These are phyloP conservation scores for Myiopsitta monachus DNA, from an alignment of 2,113 vertebrate genomes.

Conservation along the genomic window DNA sequence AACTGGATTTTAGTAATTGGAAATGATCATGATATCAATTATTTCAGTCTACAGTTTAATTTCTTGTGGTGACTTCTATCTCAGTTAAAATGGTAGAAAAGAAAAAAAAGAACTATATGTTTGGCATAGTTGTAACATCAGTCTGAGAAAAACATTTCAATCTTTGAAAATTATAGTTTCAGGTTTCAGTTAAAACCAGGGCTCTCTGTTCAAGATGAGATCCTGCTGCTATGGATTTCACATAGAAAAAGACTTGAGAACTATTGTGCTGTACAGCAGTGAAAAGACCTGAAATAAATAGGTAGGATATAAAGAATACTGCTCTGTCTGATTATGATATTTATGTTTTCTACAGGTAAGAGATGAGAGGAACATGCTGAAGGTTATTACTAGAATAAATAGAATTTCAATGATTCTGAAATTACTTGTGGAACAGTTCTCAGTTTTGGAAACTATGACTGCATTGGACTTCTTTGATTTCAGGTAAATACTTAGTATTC, in stretches of 20 bases:
- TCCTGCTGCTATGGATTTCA: neutral
- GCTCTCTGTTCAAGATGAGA: neutral
- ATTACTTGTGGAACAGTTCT: constrained; percentile 90
- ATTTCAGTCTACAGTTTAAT: neutral
- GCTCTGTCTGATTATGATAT: neutral
- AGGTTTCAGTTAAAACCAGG: neutral
- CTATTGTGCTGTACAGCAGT: neutral
- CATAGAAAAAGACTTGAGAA: neutral
- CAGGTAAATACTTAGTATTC: constrained; percentile 74
- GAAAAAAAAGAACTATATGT: neutral
- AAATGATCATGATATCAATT: neutral
- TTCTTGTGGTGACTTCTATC: neutral
- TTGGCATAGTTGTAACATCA: neutral
- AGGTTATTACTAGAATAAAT: constrained; percentile 89
- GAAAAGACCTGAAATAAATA: neutral
- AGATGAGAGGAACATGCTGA: constrained; percentile 95
- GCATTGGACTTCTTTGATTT: constrained; percentile 95
- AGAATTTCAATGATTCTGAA: constrained; percentile 89
- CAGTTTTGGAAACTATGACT: constrained; percentile 94
- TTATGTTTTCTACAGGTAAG: constrained; percentile 77
- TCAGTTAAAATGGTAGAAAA: neutral
- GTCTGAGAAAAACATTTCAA: neutral
- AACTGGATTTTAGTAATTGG: neutral
- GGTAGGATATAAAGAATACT: neutral
- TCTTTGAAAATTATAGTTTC: neutral